Evolutionary conservation across 2,797 vertebrate species (phyloP).

Genomic region (Eupleurogrammus muticus): DNA sequence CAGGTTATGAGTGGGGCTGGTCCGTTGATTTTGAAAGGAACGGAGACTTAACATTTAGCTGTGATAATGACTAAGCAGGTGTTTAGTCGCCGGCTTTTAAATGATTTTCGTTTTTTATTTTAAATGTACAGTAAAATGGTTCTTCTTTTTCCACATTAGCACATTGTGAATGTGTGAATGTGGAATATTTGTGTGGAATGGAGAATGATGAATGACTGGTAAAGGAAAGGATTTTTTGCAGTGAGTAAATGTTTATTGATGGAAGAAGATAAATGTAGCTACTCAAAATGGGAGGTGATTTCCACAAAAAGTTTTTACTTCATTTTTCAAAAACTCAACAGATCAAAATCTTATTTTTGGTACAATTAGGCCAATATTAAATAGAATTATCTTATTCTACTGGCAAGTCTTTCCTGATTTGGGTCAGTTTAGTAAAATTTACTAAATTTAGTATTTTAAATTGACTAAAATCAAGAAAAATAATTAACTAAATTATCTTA

Average conservation of each 20-base stretch:
- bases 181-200: not conserved
- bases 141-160: not conserved
- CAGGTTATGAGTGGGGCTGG: slow-evolving; percentile 59
- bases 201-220: not conserved
- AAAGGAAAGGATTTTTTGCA: slow-evolving; percentile 65
- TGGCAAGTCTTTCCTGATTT: not conserved
- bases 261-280: not conserved
- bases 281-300: not conserved
- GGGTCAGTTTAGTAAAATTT: no score
- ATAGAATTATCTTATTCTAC: not conserved
- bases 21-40: slow-evolving; percentile 74
- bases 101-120: no score
- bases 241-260: slow-evolving; percentile 62
- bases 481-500: no score
- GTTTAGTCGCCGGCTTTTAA: not conserved
- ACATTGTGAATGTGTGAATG: no score
- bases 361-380: no score
- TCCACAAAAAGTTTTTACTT: not conserved
- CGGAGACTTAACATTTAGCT: slow-evolving; percentile 31
- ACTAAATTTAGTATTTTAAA: no score
- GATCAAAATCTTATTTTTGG: no score
- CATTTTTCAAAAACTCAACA: no score
- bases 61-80: not conserved
- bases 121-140: not conserved
- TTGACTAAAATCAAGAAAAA: no score